Conservation (phyloP, 2,888 invertebrate genomes). For the Tetragonisca angustula region DNA sequence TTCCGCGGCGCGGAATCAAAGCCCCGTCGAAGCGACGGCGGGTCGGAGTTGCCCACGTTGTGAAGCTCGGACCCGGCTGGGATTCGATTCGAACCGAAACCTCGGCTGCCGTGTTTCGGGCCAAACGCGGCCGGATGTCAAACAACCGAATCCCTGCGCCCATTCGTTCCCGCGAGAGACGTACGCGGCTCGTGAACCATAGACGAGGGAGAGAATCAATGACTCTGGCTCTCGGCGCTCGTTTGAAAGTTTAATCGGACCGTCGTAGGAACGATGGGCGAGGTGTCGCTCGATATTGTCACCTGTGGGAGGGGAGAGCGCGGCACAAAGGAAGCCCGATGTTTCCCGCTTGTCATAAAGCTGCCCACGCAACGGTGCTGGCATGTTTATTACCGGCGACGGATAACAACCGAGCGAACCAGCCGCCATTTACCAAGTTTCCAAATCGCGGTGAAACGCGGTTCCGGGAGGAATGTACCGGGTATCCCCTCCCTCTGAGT, state of each 20-base stretch:
- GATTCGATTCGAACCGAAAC: constrained; percentile 23
- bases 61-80: background rate
- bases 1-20: constrained; percentile 31
- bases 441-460: constrained; percentile 34
- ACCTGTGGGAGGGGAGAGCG: background rate
- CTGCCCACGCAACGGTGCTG: constrained; percentile 52
- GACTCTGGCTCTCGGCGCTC: constrained; percentile 19
- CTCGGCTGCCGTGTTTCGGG: background rate
- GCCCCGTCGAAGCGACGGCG: constrained; percentile 1
- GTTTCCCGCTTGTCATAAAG: constrained; percentile 60
- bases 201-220: constrained; percentile 27
- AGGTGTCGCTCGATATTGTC: constrained; percentile 21
- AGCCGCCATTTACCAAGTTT: constrained; percentile 45
- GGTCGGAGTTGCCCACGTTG: background rate
- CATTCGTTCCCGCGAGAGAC: constrained; percentile 16
- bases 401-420: constrained; percentile 28
- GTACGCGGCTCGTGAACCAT: background rate
- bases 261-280: background rate
- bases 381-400: constrained; percentile 61
- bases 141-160: constrained; percentile 16
- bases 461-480: too few species aligned
- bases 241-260: constrained; percentile 50
- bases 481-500: background rate
- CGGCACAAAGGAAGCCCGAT: constrained; percentile 44
- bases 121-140: constrained; percentile 12